Conservation (phyloP, 2,888 invertebrate species). For the Vanessa cardui region DNA sequence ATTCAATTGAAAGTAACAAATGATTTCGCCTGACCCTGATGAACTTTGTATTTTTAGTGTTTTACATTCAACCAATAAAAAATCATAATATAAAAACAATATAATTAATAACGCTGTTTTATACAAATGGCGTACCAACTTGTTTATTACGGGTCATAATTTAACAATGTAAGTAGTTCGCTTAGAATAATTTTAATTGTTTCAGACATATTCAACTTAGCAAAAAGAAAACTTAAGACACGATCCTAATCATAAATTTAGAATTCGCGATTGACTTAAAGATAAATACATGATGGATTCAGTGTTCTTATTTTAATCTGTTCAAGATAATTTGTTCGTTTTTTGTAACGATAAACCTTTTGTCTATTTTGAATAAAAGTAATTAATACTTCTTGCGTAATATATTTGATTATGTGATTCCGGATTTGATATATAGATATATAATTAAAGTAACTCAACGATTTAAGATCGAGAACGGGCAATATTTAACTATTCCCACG, state of each 20-base stretch:
- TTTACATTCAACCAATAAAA: neutral
- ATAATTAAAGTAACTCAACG: neutral
- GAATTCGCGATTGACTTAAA: conserved; percentile 41
- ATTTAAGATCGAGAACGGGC: neutral
- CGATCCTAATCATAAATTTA: conserved; percentile 39
- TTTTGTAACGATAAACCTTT: conserved; percentile 25
- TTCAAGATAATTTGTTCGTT: conserved; percentile 41
- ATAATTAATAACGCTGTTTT: neutral
- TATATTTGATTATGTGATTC: neutral
- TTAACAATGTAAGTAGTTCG: neutral
- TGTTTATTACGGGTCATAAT: neutral
- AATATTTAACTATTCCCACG: conserved; percentile 34
- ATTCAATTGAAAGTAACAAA: conserved; percentile 40
- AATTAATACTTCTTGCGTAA: conserved; percentile 13
- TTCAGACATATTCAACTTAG: conserved; percentile 27
- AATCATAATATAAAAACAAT: no score
- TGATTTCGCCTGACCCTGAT: conserved; percentile 39
- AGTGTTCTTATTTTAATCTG: conserved; percentile 40
- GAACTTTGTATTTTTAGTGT: conserved; percentile 30
- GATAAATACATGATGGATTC: conserved; percentile 43
- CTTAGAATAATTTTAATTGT: conserved; percentile 16
- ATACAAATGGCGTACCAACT: neutral
- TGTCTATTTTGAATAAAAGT: conserved; percentile 28
- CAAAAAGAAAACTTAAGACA: conserved; percentile 28
- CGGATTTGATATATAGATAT: no score